Evolutionary conservation across 2,797 vertebrate genomes (phyloP), one percentile per base, ranked within the genome.

Genomic region (Dipus sagitta): DNA sequence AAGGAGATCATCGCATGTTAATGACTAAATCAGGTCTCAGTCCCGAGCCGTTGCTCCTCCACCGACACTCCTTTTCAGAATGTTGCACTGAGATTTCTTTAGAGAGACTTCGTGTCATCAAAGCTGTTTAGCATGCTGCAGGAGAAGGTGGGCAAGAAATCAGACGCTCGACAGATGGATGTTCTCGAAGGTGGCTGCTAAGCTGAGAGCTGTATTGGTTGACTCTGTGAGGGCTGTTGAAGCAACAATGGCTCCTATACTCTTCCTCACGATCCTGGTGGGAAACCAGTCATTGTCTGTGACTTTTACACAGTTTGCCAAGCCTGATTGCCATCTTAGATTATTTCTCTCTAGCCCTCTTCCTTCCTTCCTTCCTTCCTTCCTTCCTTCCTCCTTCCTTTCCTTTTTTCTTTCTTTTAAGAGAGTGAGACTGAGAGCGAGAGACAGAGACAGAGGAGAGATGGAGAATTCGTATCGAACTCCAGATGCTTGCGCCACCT

Each of bases 81-180:
- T 54, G 23, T 88, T 82, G 72, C 87, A 42, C 82, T 89, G 62
- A 89, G 64, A 24, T 34, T 21, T 93, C n/a, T 90, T 88, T 79
- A 12, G 58, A 88, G 91, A 67, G 47, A 28, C 67, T 42, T 11
- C 24, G 7, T 74, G 64, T 88, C 75, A 72, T 38, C 68, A 78
- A 72, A n/a, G 52, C 58, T 87, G 42, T 65, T 94, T 83, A 76
- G 90, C 75, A 47, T 24, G 60, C 85, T 92, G 4, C 34, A 47
- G 88, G 71, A 62, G 47, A 88, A 82, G 60, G 28, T 28, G 6
- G 30, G 6, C 6, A 93, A 67, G n/a, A 62, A 32, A 28, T 23
- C 10, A 52, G 54, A 54, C 8, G 42, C 20, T 67, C 42, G 54
- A 4, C 38, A 88, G 47, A 47, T 79, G 21, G 52, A 42, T 67